Evolutionary conservation across 2,888 invertebrate genomes (phyloP), one percentile per base, ranked within the genome.

Genomic region (Agrotis puta): DNA sequence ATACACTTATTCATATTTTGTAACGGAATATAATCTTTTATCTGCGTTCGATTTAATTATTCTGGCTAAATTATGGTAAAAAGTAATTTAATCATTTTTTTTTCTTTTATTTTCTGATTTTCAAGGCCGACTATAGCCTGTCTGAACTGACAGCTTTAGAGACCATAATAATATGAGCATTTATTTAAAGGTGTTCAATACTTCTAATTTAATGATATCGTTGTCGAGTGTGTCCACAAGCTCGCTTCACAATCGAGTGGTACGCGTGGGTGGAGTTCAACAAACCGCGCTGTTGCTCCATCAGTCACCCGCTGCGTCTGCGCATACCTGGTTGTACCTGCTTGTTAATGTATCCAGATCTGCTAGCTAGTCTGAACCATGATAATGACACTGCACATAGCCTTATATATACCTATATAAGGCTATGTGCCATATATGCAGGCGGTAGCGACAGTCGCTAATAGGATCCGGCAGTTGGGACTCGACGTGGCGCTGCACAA

Each of bases 241-340:
- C 69, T 45, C 24, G 51, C 63, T 24, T 7, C 3, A 16, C 22
- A 63, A 13, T 48, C 20, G 50, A 56, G 22, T 54, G 18, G 33
- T 11, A 11, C 20, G 33, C 65, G 64, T 76, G 81, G 70, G 70
- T 24, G 77, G 22, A 62, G 81, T 54, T 81, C 77, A 78, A 70
- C 45, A 58, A 76, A 69, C 81, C 39, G 33, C 5, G 27, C 43
- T n/a, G 50, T 45, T 45, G 18, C 9, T 51, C 20, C 43, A 77
- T 22, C 71, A 70, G 50, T 66, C 71, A 64, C 65, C 58, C 66
- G 63, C n/a, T 22, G 39, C 27, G 45, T 33, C 63, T 27, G 64
- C 80, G 64, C 69, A 69, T 62, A 77, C 54, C 80, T 54, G 20
- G 48, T 24, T 33, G 9, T n/a, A 39, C 51, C 24, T 50, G 53